A percentile compares a stretch with the other conserved stretches of the same genome.
These are phyloP conservation scores for Cryptoleucopteryx plumbea DNA, from an alignment of 2,113 vertebrate species.

Conservation along the genomic window DNA sequence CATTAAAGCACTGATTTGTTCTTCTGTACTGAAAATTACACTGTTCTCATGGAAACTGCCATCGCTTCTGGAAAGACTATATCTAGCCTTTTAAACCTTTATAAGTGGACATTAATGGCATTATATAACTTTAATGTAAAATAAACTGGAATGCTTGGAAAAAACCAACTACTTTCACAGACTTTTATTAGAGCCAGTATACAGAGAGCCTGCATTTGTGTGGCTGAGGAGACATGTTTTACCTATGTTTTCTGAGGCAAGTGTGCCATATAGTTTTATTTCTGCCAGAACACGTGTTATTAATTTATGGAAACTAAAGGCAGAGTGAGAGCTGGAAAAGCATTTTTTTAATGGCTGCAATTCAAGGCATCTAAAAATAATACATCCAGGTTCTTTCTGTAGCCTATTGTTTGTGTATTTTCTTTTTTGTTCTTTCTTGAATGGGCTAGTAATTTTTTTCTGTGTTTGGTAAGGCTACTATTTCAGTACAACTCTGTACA, in stretches of 20 bases:
- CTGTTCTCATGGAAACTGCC: neutral
- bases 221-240: neutral
- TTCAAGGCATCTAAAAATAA: neutral
- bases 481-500: neutral
- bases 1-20: neutral
- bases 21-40: neutral
- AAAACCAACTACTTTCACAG: neutral
- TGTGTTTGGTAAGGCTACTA: neutral
- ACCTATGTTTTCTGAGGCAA: neutral
- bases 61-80: neutral
- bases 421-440: neutral
- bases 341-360: neutral
- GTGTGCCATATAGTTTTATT: neutral
- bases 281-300: neutral
- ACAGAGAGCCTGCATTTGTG: neutral
- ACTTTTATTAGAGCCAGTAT: neutral
- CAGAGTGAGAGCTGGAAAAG: neutral
- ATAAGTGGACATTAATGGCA: neutral
- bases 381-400: neutral
- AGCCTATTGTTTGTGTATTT: neutral
- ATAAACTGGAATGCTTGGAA: neutral
- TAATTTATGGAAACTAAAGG: neutral
- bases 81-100: neutral
- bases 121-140: neutral
- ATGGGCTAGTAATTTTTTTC: neutral